A percentile compares a stretch with the other conserved stretches of the same genome.
These are phyloP conservation scores for Galaxea fascicularis DNA, from an alignment of 92 coral and sea anemone genomes.

Conservation along the genomic window DNA sequence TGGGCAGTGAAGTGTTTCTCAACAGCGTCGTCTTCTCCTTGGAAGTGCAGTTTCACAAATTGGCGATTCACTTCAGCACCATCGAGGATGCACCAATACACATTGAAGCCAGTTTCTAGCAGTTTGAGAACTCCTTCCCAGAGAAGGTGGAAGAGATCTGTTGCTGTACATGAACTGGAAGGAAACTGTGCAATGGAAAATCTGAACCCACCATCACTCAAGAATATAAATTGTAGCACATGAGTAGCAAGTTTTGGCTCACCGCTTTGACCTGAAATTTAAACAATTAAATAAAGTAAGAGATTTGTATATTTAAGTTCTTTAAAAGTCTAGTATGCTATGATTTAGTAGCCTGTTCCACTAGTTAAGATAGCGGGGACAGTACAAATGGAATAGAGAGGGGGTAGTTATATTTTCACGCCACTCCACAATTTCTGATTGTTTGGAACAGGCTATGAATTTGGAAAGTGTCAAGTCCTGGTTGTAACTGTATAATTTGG, in stretches of 20 bases:
- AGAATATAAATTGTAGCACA: conserved; percentile 58
- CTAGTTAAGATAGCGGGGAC: background rate
- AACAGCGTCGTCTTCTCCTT: conserved; percentile 38
- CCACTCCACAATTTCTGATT: no score
- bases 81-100: conserved; percentile 58
- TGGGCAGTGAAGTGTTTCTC: conserved; percentile 17
- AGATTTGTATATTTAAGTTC: background rate
- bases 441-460: no score
- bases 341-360: background rate
- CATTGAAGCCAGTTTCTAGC: conserved; percentile 48
- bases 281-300: background rate
- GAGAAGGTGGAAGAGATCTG: conserved; percentile 30
- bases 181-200: conserved; percentile 69
- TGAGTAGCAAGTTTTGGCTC: conserved; percentile 55
- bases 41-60: conserved; percentile 52
- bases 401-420: background rate
- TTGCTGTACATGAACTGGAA: conserved; percentile 39
- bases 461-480: background rate
- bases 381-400: background rate
- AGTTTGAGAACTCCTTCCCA: conserved; percentile 67
- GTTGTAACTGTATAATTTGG: background rate
- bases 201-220: conserved; percentile 59
- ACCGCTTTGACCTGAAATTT: conserved; percentile 18
- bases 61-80: conserved; percentile 63
- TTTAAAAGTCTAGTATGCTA: background rate